These are phyloP conservation scores for Caenorhabditis plicata DNA, from an alignment of 2,888 invertebrate species.

Conservation along the genomic window DNA sequence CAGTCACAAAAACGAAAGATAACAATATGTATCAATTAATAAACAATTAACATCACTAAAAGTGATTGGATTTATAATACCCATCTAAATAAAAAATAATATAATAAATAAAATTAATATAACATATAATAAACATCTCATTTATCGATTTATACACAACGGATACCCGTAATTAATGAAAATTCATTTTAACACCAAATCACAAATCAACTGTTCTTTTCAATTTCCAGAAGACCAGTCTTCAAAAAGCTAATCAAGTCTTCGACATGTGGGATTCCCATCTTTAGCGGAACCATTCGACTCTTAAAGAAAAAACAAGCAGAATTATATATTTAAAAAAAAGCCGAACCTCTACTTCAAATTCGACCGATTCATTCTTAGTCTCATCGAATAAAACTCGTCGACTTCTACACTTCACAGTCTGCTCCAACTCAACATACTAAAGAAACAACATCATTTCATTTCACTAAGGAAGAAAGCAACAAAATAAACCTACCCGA, in stretches of 20 bases:
- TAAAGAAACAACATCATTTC: slow-evolving; percentile 1
- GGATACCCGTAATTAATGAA: too few species aligned
- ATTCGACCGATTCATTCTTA: slow-evolving; percentile 7
- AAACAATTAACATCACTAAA: too few species aligned
- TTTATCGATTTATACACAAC: too few species aligned
- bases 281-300: slow-evolving; percentile 12
- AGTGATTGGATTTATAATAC: too few species aligned
- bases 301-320: background rate
- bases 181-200: too few species aligned
- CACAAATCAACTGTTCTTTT: too few species aligned
- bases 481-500: background rate
- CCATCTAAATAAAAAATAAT: too few species aligned
- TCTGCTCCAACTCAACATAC: slow-evolving; percentile 28
- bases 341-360: slow-evolving; percentile 7
- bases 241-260: slow-evolving; percentile 14
- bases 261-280: slow-evolving; percentile 10
- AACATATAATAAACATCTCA: too few species aligned
- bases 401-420: slow-evolving; percentile 22
- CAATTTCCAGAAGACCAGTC: too few species aligned
- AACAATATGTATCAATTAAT: too few species aligned
- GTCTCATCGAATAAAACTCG: slow-evolving; percentile 19
- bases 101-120: too few species aligned
- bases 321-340: background rate
- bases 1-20: too few species aligned
- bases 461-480: background rate